Evolutionary conservation across 1,140 invertebrate genomes (phyloP).

Genomic region (Bombus haemorrhoidalis): DNA sequence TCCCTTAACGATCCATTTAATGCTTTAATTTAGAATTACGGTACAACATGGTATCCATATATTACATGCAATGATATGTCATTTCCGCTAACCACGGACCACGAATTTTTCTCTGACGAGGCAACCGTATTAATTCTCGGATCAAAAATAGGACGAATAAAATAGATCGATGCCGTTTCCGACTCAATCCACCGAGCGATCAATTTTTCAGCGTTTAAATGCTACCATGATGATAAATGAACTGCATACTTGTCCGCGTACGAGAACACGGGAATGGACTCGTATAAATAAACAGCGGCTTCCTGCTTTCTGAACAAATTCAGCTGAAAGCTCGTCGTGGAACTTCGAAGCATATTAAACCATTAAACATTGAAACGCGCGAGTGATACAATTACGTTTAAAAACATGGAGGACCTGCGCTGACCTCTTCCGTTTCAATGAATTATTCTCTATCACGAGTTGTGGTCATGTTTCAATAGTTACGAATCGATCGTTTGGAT

Average conservation of each 20-base stretch:
- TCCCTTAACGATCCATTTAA: background rate
- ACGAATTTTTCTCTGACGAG: background rate
- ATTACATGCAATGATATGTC: background rate
- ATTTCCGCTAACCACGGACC: background rate
- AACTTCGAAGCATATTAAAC: constrained; percentile 8
- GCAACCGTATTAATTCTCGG: too few species aligned
- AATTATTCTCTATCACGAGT: background rate
- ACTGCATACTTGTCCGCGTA: background rate
- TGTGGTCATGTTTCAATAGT: background rate
- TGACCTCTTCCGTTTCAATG: background rate
- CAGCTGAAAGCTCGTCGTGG: background rate
- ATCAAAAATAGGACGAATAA: background rate
- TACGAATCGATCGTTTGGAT: background rate
- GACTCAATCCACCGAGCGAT: background rate
- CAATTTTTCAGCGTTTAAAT: constrained; percentile 35
- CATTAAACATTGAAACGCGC: background rate
- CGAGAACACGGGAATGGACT: background rate
- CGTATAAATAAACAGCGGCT: constrained; percentile 20
- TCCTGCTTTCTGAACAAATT: constrained; percentile 18
- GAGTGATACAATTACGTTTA: background rate
- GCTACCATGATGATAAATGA: constrained; percentile 3
- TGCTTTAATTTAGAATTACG: background rate
- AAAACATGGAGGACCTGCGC: background rate
- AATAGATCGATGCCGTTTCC: background rate
- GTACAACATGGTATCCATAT: background rate